These are phyloP conservation scores for Danio choprae DNA, from an alignment of 2,797 vertebrate genomes.

Conservation along the genomic window DNA sequence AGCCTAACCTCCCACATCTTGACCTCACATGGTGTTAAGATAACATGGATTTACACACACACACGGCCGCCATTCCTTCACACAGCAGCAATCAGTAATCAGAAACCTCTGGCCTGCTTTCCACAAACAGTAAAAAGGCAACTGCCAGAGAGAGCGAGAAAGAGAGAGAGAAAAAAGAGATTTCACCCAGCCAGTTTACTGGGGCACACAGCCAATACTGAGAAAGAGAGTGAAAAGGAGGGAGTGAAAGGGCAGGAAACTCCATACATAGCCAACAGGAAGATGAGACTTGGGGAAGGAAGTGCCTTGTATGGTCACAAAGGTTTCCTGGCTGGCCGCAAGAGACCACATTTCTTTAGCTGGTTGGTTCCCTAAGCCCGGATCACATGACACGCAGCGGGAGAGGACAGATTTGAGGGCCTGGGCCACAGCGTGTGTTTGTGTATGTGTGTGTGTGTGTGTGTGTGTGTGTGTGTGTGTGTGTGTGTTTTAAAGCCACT, in stretches of 20 bases:
- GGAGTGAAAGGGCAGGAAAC: constrained; percentile 78
- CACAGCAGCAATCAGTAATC: constrained; percentile 70
- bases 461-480: too few species aligned
- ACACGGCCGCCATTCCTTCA: constrained; percentile 61
- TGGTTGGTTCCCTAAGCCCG: constrained; percentile 77
- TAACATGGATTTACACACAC: constrained; percentile 6
- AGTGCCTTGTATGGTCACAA: constrained; percentile 82
- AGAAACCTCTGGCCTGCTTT: constrained; percentile 65
- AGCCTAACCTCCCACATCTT: constrained; percentile 17
- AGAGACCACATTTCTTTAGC: constrained; percentile 84
- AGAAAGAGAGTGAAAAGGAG: constrained; percentile 56
- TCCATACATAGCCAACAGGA: constrained; percentile 90
- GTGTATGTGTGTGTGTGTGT: constrained; percentile 44
- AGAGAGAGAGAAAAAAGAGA: constrained; percentile 36
- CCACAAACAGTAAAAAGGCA: constrained; percentile 53
- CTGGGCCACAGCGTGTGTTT: constrained; percentile 62
- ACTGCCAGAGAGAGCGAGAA: constrained; percentile 41
- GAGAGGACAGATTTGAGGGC: constrained; percentile 76
- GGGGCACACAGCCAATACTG: constrained; percentile 76
- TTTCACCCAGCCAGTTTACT: constrained; percentile 64
- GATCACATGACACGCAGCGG: constrained; percentile 77
- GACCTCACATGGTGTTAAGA: constrained; percentile 8
- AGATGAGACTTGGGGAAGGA: constrained; percentile 84
- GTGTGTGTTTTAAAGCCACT: constrained; percentile 52
- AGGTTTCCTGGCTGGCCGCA: constrained; percentile 79